Evolutionary conservation across 2,113 vertebrate genomes (phyloP), one percentile per base, ranked within the genome.

Genomic region (Eira barbara): DNA sequence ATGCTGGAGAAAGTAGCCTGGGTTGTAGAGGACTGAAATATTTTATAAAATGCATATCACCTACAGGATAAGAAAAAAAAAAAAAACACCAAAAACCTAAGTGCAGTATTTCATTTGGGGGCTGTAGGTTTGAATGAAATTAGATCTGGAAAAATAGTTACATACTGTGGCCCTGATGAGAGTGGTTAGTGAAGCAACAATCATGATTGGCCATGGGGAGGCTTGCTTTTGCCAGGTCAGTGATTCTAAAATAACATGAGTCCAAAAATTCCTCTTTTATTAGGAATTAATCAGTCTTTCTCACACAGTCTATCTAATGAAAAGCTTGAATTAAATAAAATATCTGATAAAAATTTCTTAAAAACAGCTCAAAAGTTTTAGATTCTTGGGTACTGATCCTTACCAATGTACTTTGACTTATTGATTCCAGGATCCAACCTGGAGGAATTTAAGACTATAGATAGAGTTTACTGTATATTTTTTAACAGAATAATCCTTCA

Each of bases 251-350:
- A 91, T 11, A 91, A 88, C 25, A 94, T 85, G 57, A 76, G 9
- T 47, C 63, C 79, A 79, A 27, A 61, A 61, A 47, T n/a, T 88
- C 13, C 25, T 81, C 39, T 92, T 52, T 49, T 65, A 31, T 8
- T 55, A 83, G 87, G 57, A 91, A 63, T 93, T 83, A 84, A 61
- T 85, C n/a, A 84, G 49, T 91, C 52, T 91, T 89, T 69, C 42
- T 95, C 49, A 69, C 31, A 63, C 55, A 21, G 10, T 55, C 55
- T 7, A 25, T 36, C 95, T 91, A 74, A 91, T 67, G 15, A 94
- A 95, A 95, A 71, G 49, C 34, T 96, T 83, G 73, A 83, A 88
- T 79, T 79, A 80, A 88, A 91, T 71, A 78, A 95, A 91, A 85
- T 31, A 94, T 8, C n/a, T 69, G 8, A 81, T 79, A 71, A 91